These are phyloP conservation scores for Sphyrna mokarran DNA, from an alignment of 2,113 vertebrate genomes.

Conservation along the genomic window DNA sequence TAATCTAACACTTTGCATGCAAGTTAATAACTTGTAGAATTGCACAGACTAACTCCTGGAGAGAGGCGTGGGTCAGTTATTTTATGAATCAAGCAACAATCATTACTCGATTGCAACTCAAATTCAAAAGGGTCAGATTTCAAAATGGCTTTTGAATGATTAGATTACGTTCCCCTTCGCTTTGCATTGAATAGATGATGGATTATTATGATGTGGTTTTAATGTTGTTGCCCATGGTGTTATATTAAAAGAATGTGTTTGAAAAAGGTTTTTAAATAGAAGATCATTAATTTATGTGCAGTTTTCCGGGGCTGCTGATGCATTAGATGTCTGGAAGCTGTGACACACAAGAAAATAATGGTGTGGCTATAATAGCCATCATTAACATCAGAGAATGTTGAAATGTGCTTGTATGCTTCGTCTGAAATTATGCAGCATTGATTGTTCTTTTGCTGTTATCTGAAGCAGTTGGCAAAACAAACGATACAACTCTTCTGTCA, in stretches of 20 bases:
- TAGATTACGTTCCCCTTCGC: too few relatives aligned
- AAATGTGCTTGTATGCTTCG: slow-evolving; percentile 15
- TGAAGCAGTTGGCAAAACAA: neutral
- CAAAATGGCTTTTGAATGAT: neutral
- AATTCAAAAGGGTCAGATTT: neutral
- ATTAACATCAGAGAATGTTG: slow-evolving; percentile 17
- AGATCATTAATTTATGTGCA: slow-evolving; percentile 20
- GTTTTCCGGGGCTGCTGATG: slow-evolving; percentile 20
- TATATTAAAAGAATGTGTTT: slow-evolving; percentile 14
- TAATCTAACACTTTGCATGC: neutral
- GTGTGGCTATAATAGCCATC: neutral
- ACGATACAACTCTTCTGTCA: neutral
- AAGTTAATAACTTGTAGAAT: neutral
- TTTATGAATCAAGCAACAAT: neutral
- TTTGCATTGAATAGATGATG: neutral
- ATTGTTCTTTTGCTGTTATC: neutral
- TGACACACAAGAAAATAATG: neutral
- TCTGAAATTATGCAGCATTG: slow-evolving; percentile 29
- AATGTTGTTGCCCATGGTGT: slow-evolving; percentile 14
- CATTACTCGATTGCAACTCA: neutral
- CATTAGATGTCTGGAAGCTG: slow-evolving; percentile 14
- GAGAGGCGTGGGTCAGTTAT: neutral
- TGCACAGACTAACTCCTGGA: neutral
- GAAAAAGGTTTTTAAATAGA: neutral
- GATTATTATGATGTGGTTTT: slow-evolving; percentile 27